Conservation (phyloP, 53 echinoderm and acorn worm species). For the Echinometra lucunter region DNA sequence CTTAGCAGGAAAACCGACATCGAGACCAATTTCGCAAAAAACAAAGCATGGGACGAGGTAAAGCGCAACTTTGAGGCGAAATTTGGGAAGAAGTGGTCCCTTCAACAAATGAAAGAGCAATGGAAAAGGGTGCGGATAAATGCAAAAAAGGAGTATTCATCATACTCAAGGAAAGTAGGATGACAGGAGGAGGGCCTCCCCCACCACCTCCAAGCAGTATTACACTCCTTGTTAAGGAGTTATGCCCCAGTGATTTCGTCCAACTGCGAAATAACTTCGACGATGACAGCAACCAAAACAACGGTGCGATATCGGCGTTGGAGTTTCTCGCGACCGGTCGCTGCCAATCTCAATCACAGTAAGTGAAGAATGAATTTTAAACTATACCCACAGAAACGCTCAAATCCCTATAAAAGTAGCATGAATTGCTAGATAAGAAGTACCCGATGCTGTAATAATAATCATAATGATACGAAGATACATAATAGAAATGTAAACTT, state of each 20-base stretch:
- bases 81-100: background rate
- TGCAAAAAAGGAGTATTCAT: background rate
- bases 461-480: too few species aligned
- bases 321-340: too few species aligned
- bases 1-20: background rate
- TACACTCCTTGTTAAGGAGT: background rate
- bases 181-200: background rate
- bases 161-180: background rate
- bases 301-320: background rate
- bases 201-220: background rate
- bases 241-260: background rate
- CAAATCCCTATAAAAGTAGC: too few species aligned
- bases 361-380: too few species aligned
- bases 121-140: background rate
- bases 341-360: too few species aligned
- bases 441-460: too few species aligned
- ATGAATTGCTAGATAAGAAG: too few species aligned
- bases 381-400: too few species aligned
- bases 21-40: background rate
- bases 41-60: background rate
- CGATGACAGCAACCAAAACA: background rate
- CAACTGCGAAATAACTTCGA: background rate
- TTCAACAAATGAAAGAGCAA: background rate
- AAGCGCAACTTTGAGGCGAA: background rate
- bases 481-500: too few species aligned